These are phyloP conservation scores for Orientallactaga bullata DNA, from an alignment of 2,113 vertebrate species.

Conservation along the genomic window DNA sequence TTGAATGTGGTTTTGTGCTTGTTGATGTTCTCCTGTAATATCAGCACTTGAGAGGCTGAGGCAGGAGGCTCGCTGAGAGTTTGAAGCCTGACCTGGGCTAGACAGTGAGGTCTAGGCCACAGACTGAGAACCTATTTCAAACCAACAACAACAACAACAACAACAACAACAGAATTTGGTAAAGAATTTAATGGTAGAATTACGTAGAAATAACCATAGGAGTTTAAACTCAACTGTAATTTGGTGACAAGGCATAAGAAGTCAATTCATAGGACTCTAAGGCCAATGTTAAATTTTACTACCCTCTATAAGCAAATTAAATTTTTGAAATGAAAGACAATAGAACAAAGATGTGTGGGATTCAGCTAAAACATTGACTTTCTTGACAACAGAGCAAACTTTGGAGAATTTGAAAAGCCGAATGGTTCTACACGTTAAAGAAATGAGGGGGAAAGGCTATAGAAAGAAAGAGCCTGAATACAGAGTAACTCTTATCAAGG, in stretches of 20 bases:
- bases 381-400: too few relatives aligned
- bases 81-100: background rate
- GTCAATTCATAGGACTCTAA: background rate
- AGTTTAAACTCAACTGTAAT: background rate
- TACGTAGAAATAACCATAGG: background rate
- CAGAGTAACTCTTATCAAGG: too few relatives aligned
- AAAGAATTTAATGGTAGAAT: slow-evolving; percentile 24
- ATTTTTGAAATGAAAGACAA: slow-evolving; percentile 13
- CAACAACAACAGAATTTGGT: background rate
- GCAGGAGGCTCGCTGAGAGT: too few relatives aligned
- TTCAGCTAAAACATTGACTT: background rate
- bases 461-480: too few relatives aligned
- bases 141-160: background rate
- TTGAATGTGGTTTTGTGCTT: background rate
- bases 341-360: background rate
- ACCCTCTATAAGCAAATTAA: slow-evolving; percentile 18
- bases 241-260: background rate
- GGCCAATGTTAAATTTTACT: background rate
- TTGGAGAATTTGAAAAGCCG: too few relatives aligned
- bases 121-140: too few relatives aligned
- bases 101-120: background rate
- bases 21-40: background rate
- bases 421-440: too few relatives aligned
- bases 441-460: too few relatives aligned
- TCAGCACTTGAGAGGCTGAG: too few relatives aligned